Conservation (phyloP, 1,140 invertebrate species). For the Heliothis virescens region DNA sequence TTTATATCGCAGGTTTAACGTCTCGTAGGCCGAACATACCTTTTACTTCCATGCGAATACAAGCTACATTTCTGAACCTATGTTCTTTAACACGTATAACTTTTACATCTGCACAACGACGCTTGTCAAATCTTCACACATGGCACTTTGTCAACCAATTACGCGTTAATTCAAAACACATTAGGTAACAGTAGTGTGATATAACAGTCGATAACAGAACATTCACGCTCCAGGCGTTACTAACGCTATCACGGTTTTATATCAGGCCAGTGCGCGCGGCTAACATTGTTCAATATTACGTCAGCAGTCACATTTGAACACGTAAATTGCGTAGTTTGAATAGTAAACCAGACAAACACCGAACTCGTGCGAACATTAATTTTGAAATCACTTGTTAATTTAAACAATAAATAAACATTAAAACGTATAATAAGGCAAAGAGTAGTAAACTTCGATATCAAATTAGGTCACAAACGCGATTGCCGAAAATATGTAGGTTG, state of each 20-base stretch:
- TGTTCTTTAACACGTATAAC: no score
- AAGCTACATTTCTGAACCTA: no score
- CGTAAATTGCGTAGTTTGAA: slow-evolving; percentile 21
- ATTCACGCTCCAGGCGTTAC: slow-evolving; percentile 51
- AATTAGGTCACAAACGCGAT: slow-evolving; percentile 63
- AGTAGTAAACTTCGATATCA: slow-evolving; percentile 61
- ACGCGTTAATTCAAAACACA: slow-evolving; percentile 59
- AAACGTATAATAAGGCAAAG: slow-evolving; percentile 47
- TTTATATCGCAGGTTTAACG: no score
- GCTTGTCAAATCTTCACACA: neutral
- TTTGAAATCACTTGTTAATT: neutral
- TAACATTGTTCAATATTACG: slow-evolving; percentile 37
- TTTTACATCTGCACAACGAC: neutral
- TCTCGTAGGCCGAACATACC: no score
- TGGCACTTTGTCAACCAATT: slow-evolving; percentile 64
- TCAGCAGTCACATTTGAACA: slow-evolving; percentile 32
- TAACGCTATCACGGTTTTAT: slow-evolving; percentile 51
- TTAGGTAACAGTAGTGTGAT: slow-evolving; percentile 60
- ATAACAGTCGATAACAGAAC: slow-evolving; percentile 55
- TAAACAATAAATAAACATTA: slow-evolving; percentile 20
- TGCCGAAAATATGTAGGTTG: slow-evolving; percentile 1
- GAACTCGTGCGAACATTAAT: neutral
- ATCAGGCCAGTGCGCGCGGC: slow-evolving; percentile 29
- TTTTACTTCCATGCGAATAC: no score
- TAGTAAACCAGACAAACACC: slow-evolving; percentile 26